Percentiles rank a stretch among this genome's conserved stretches.
phyloP scores from a whole-genome alignment of 2,797 vertebrate genomes.

The Galago senegalensis region DNA sequence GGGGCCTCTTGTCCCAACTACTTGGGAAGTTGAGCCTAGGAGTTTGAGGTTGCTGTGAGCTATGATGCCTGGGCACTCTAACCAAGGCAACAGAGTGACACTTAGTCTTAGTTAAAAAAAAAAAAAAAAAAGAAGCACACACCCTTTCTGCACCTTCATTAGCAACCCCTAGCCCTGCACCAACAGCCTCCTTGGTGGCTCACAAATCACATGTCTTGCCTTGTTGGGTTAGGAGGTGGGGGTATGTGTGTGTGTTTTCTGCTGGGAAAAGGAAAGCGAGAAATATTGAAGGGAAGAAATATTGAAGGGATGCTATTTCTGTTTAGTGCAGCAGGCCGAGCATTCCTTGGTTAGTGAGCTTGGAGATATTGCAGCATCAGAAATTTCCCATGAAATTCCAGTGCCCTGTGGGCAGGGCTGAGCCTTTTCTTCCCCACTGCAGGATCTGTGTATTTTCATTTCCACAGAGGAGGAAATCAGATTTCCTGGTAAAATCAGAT shows the following conservation, averaged over 20 bases:
- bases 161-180: background rate
- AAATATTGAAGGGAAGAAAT: background rate
- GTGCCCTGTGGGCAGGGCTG: background rate
- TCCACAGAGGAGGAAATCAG: background rate
- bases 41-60: too few species aligned
- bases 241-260: background rate
- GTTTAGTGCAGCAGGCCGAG: background rate
- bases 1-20: too few species aligned
- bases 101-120: too few species aligned
- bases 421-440: background rate
- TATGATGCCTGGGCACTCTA: too few species aligned
- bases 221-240: background rate
- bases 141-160: background rate
- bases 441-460: background rate
- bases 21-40: too few species aligned
- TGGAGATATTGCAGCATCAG: background rate
- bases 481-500: background rate
- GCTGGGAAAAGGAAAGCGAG: background rate
- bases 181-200: background rate
- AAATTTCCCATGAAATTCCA: background rate
- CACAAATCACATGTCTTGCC: background rate
- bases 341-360: background rate
- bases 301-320: background rate
- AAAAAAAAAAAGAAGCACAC: too few species aligned
- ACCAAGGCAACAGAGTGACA: too few species aligned